phyloP scores from a whole-genome alignment of 2,888 invertebrate species.

The Acronicta psi region DNA sequence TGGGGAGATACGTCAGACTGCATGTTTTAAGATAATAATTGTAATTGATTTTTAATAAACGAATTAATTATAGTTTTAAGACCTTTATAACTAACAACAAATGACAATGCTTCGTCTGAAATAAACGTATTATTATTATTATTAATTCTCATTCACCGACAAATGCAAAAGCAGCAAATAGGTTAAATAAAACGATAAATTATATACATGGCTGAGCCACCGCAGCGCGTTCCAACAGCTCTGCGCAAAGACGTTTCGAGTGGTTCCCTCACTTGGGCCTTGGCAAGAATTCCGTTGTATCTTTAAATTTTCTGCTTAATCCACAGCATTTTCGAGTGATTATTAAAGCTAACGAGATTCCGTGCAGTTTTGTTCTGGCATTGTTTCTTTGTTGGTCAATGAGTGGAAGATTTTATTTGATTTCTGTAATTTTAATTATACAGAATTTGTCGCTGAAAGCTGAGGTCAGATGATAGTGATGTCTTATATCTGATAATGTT shows the following conservation, averaged over 20 bases:
- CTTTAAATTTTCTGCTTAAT: constrained; percentile 85
- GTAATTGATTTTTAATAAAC: too few species aligned
- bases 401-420: background rate
- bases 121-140: too few species aligned
- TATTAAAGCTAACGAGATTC: constrained; percentile 82
- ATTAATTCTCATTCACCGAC: constrained; percentile 7
- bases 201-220: constrained; percentile 67
- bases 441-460: background rate
- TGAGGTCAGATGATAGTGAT: constrained; percentile 1
- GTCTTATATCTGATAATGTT: too few species aligned
- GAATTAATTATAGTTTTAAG: too few species aligned
- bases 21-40: too few species aligned
- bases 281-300: constrained; percentile 86
- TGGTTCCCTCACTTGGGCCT: constrained; percentile 70
- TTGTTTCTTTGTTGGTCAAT: constrained; percentile 26
- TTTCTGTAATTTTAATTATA: too few species aligned
- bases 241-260: constrained; percentile 64
- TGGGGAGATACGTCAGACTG: too few species aligned
- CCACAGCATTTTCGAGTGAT: constrained; percentile 77
- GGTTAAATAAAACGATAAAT: constrained; percentile 69
- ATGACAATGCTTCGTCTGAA: too few species aligned
- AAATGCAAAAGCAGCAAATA: constrained; percentile 45
- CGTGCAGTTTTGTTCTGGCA: constrained; percentile 46
- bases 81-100: too few species aligned
- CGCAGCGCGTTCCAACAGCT: constrained; percentile 53